These are phyloP conservation scores for Enteromius paludinosus DNA, from an alignment of 2,797 vertebrate species.

Conservation along the genomic window DNA sequence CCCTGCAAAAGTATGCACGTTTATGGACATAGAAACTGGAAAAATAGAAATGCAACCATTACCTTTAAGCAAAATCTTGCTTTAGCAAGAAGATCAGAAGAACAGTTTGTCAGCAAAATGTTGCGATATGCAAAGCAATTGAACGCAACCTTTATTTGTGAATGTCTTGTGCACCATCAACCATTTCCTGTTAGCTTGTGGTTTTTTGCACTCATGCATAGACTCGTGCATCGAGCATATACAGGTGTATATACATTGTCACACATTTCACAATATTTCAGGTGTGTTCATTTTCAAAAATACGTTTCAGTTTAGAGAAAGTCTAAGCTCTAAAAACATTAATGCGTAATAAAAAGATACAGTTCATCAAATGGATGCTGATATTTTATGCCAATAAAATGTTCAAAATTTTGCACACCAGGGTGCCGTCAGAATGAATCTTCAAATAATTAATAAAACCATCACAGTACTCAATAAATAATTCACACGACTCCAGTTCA, in stretches of 20 bases:
- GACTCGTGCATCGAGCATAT: not conserved
- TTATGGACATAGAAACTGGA: not conserved
- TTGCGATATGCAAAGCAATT: not conserved
- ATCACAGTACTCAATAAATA: not conserved
- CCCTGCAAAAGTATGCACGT: not conserved
- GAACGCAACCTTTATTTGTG: slow-evolving; percentile 36
- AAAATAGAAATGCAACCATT: not conserved
- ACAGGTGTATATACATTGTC: not conserved
- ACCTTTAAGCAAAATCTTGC: slow-evolving; percentile 3
- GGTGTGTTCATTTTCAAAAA: not conserved
- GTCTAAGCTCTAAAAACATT: not conserved
- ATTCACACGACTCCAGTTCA: not conserved
- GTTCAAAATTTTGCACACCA: not conserved
- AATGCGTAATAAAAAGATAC: not conserved
- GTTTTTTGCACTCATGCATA: slow-evolving; percentile 48
- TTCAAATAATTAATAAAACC: not conserved
- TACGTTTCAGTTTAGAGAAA: not conserved
- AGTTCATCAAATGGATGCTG: not conserved
- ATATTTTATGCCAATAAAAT: not conserved
- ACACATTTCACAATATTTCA: not conserved
- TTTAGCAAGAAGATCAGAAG: slow-evolving; percentile 5
- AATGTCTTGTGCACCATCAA: slow-evolving; percentile 45
- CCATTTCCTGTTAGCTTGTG: slow-evolving; percentile 55
- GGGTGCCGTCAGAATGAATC: not conserved
- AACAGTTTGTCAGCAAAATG: slow-evolving; percentile 21